A percentile compares a stretch with the other conserved stretches of the same genome.
Evolutionary conservation across 2,113 vertebrate genomes (phyloP).

Genomic region (Bothrops jararaca): DNA sequence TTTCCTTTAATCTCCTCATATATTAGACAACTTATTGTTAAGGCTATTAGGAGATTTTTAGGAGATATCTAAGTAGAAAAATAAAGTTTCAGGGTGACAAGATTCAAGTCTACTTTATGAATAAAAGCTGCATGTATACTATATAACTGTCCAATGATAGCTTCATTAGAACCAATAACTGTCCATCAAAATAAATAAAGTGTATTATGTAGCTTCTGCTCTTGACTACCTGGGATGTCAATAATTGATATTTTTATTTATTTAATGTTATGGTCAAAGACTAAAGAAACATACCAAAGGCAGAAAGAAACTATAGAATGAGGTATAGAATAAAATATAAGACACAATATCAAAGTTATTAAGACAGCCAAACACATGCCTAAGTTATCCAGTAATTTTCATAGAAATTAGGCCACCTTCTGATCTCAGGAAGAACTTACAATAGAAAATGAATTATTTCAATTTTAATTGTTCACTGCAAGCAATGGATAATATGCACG

Average conservation of each 20-base stretch:
- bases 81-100: background rate
- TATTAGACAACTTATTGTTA: background rate
- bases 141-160: background rate
- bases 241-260: background rate
- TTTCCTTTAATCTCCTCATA: too few relatives aligned
- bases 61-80: background rate
- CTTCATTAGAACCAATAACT: background rate
- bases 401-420: background rate
- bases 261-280: background rate
- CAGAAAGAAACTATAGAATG: background rate
- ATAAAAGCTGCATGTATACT: background rate
- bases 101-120: background rate
- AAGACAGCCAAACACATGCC: background rate
- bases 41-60: background rate
- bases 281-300: background rate
- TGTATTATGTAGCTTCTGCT: background rate
- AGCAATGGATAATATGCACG: background rate
- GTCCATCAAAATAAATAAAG: background rate
- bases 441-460: background rate
- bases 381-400: background rate
- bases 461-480: background rate
- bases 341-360: background rate
- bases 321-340: background rate
- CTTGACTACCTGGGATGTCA: background rate
- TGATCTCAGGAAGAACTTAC: background rate